Conservation (phyloP, 2,797 vertebrate species). For the Arremon brunneinucha region DNA sequence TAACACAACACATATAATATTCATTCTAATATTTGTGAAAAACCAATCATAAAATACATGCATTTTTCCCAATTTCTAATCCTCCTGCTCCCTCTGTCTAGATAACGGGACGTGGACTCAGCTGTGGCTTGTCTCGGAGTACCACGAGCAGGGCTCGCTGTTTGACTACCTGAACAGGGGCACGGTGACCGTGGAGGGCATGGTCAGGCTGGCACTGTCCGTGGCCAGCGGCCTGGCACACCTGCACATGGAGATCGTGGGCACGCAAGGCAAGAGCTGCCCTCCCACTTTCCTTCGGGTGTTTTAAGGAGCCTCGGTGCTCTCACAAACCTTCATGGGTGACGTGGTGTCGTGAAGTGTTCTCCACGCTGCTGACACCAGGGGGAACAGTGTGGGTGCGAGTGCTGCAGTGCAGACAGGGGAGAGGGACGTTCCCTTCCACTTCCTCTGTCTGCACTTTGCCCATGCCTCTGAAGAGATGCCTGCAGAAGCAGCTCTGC, state of each 20-base stretch:
- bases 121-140: conserved; percentile 97
- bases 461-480: fast-evolving
- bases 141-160: conserved; percentile 92
- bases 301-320: not conserved
- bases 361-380: not conserved
- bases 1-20: too few relatives aligned
- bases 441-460: fast-evolving
- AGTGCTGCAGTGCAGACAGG: fast-evolving
- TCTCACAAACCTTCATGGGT: fast-evolving
- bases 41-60: too few relatives aligned
- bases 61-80: too few relatives aligned
- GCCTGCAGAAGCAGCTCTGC: not conserved
- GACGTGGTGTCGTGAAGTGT: fast-evolving
- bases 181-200: conserved; percentile 84
- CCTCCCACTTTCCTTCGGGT: not conserved
- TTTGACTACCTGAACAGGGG: conserved; percentile 92
- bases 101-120: conserved; percentile 97
- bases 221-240: conserved; percentile 91
- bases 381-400: fast-evolving
- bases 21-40: too few relatives aligned
- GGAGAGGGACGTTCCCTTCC: fast-evolving
- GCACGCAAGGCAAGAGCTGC: conserved; percentile 86
- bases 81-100: conserved; percentile 35
- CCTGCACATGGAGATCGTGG: conserved; percentile 97
- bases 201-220: conserved; percentile 85